Evolutionary conservation across 2,113 vertebrate genomes (phyloP).

Genomic region (Osmerus mordax): DNA sequence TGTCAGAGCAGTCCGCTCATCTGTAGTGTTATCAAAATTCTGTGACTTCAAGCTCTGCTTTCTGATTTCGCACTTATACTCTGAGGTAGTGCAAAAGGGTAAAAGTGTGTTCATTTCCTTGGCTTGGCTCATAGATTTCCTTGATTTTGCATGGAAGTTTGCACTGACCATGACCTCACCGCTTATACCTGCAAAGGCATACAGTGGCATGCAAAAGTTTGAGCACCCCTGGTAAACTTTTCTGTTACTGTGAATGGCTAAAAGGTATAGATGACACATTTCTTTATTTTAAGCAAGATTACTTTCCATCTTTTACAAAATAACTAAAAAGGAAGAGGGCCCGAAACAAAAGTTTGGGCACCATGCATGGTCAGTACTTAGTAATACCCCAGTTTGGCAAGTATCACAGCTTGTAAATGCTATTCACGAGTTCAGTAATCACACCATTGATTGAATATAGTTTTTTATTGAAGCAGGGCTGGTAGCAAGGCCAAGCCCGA

Average conservation of each 20-base stretch:
- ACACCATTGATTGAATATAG: too few species aligned
- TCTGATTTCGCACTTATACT: not conserved
- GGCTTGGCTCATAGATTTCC: too few species aligned
- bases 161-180: too few species aligned
- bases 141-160: too few species aligned
- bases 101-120: too few species aligned
- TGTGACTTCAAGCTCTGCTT: not conserved
- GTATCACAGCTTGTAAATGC: slow-evolving; percentile 5
- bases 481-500: too few species aligned
- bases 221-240: too few species aligned
- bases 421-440: too few species aligned
- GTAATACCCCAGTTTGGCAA: slow-evolving; percentile 5
- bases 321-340: slow-evolving; percentile 7
- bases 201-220: not conserved
- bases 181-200: not conserved
- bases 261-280: too few species aligned
- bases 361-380: slow-evolving; percentile 21
- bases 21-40: not conserved
- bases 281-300: not conserved
- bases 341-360: slow-evolving; percentile 4
- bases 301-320: slow-evolving; percentile 7
- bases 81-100: too few species aligned
- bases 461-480: too few species aligned
- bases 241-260: not conserved
- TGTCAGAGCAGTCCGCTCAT: not conserved